These are phyloP conservation scores for Hydropotes inermis DNA, from an alignment of 2,113 vertebrate species.

Conservation along the genomic window DNA sequence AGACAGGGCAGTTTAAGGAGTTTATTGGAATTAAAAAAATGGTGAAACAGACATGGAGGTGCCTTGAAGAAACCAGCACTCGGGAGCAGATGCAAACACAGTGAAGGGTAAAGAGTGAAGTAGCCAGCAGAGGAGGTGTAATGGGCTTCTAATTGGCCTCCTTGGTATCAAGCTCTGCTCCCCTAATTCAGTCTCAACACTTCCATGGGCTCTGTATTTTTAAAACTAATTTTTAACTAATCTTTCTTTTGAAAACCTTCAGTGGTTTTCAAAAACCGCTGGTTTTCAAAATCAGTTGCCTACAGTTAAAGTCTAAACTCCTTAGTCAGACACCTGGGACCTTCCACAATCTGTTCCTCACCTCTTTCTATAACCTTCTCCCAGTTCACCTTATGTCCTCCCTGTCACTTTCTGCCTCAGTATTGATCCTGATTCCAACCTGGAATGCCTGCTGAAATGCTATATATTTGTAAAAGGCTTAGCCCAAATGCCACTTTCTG, in stretches of 20 bases:
- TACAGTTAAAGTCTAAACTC: neutral
- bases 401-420: neutral
- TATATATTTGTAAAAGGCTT: neutral
- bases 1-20: neutral
- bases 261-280: neutral
- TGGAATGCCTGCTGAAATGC: neutral
- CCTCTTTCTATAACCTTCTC: neutral
- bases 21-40: neutral
- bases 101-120: neutral
- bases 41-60: neutral
- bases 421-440: neutral
- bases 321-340: neutral
- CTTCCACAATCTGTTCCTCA: neutral
- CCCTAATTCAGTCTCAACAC: neutral
- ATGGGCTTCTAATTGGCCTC: neutral
- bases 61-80: neutral
- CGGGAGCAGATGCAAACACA: neutral
- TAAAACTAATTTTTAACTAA: neutral
- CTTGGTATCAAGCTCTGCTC: too few relatives aligned
- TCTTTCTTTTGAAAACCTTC: neutral
- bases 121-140: neutral
- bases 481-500: neutral
- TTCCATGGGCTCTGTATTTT: neutral
- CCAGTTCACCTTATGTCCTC: neutral
- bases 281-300: neutral